Percentiles rank a stretch among this genome's conserved stretches.
Conservation (phyloP, 2,888 invertebrate genomes). For the Pyrochroa serraticornis region DNA sequence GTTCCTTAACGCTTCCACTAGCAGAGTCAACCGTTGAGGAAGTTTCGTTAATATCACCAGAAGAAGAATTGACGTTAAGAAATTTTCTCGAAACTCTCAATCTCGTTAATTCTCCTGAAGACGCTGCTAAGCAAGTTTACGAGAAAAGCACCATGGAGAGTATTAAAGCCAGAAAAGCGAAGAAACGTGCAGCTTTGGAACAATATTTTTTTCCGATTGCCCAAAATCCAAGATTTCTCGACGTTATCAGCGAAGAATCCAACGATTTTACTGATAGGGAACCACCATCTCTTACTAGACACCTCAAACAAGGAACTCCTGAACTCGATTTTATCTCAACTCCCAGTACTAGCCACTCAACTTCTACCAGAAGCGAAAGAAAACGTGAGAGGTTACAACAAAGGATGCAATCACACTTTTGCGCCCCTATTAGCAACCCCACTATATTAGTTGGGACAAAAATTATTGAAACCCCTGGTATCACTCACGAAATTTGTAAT, state of each 20-base stretch:
- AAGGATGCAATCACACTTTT: conserved; percentile 15
- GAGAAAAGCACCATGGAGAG: conserved; percentile 40
- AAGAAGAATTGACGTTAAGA: conserved; percentile 64
- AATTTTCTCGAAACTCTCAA: conserved; percentile 65
- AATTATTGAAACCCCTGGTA: conserved; percentile 49
- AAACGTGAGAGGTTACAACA: background rate
- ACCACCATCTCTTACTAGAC: conserved; percentile 30
- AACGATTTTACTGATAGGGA: conserved; percentile 68
- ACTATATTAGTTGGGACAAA: conserved; percentile 66
- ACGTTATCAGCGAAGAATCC: conserved; percentile 79
- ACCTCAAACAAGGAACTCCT: conserved; percentile 46
- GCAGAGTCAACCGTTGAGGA: conserved; percentile 45
- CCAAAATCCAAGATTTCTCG: conserved; percentile 71
- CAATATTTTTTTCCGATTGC: conserved; percentile 64
- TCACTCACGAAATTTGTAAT: conserved; percentile 64
- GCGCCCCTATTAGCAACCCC: conserved; percentile 33
- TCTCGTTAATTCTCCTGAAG: conserved; percentile 61
- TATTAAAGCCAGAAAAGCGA: conserved; percentile 58
- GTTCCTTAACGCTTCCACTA: conserved; percentile 58
- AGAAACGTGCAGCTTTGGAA: conserved; percentile 63
- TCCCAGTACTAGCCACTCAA: conserved; percentile 9
- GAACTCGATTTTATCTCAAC: conserved; percentile 37
- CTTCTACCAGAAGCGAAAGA: conserved; percentile 13
- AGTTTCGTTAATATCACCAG: conserved; percentile 58
- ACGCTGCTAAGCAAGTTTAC: conserved; percentile 40